Percentiles rank a stretch among this genome's conserved stretches.
phyloP scores from a whole-genome alignment of 2,113 vertebrate species.

The Apteryx mantelli region DNA sequence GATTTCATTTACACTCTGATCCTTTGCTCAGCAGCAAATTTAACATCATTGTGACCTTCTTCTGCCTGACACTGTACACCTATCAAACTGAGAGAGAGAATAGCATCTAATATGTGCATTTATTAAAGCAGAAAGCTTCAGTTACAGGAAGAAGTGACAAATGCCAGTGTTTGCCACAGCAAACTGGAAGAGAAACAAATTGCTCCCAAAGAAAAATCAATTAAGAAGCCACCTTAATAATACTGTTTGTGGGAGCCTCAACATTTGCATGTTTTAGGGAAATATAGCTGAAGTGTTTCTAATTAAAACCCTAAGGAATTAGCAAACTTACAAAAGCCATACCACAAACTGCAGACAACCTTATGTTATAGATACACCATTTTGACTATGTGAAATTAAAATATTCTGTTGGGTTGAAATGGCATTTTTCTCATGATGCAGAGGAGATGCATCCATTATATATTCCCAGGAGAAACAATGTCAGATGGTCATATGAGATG shows the following conservation, averaged over 20 bases:
- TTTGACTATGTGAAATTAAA: background rate
- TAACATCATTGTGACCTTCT: constrained; percentile 81
- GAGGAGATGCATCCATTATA: background rate
- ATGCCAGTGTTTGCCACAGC: constrained; percentile 54
- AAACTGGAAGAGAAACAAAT: constrained; percentile 64
- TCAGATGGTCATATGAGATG: background rate
- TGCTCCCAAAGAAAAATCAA: constrained; percentile 68
- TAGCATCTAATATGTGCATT: constrained; percentile 72
- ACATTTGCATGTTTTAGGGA: constrained; percentile 12
- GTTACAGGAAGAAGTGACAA: constrained; percentile 60
- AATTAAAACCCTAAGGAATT: constrained; percentile 59
- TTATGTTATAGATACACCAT: background rate
- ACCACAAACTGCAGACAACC: background rate
- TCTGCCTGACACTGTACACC: constrained; percentile 56
- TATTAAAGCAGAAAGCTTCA: constrained; percentile 69
- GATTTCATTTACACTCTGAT: constrained; percentile 89
- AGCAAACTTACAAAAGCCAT: background rate
- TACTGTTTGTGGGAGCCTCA: background rate
- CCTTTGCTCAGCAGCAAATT: constrained; percentile 83
- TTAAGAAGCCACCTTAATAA: constrained; percentile 51
- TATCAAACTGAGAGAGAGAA: constrained; percentile 64
- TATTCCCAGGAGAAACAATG: constrained; percentile 4
- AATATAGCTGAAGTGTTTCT: constrained; percentile 20
- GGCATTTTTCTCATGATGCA: background rate
- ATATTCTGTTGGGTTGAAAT: background rate